Evolutionary conservation across 2,888 invertebrate genomes (phyloP).

Genomic region (Euproctis similis): DNA sequence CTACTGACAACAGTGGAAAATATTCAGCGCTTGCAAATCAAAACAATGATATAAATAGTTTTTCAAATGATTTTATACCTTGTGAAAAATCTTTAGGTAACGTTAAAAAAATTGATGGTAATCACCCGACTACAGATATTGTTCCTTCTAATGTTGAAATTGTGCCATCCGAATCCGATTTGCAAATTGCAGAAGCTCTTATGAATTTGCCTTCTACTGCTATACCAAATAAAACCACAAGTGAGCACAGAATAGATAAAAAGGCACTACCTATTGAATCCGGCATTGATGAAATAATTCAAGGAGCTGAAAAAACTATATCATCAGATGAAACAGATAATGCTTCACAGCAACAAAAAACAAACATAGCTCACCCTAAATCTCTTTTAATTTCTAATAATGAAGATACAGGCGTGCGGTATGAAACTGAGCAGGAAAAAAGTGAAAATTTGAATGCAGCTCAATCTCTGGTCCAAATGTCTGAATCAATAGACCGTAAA

Average conservation of each 20-base stretch:
- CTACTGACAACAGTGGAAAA: slow-evolving; percentile 13
- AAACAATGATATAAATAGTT: slow-evolving; percentile 9
- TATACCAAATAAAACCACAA: slow-evolving; percentile 40
- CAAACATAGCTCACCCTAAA: slow-evolving; percentile 13
- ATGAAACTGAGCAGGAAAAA: slow-evolving; percentile 65
- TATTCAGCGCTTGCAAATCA: slow-evolving; percentile 5
- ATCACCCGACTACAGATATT: slow-evolving; percentile 6
- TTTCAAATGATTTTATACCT: slow-evolving; percentile 10
- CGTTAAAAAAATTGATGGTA: slow-evolving; percentile 9
- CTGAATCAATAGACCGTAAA: slow-evolving; percentile 59
- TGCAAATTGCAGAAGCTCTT: slow-evolving; percentile 68
- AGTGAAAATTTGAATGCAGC: slow-evolving; percentile 68
- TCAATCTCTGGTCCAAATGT: slow-evolving; percentile 70
- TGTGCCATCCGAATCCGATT: slow-evolving; percentile 61
- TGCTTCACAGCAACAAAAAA: slow-evolving; percentile 11
- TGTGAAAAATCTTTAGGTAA: slow-evolving; percentile 3
- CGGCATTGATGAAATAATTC: slow-evolving; percentile 28
- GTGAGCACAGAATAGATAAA: slow-evolving; percentile 25
- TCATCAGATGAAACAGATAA: slow-evolving; percentile 16
- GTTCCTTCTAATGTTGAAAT: slow-evolving; percentile 22
- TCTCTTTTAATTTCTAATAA: slow-evolving; percentile 26
- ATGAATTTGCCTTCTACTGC: slow-evolving; percentile 63
- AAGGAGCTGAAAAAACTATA: slow-evolving; percentile 13
- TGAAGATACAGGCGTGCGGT: slow-evolving; percentile 40
- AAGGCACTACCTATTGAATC: slow-evolving; percentile 14